Conservation (phyloP, 2,113 vertebrate genomes). For the Scolopax mira region DNA sequence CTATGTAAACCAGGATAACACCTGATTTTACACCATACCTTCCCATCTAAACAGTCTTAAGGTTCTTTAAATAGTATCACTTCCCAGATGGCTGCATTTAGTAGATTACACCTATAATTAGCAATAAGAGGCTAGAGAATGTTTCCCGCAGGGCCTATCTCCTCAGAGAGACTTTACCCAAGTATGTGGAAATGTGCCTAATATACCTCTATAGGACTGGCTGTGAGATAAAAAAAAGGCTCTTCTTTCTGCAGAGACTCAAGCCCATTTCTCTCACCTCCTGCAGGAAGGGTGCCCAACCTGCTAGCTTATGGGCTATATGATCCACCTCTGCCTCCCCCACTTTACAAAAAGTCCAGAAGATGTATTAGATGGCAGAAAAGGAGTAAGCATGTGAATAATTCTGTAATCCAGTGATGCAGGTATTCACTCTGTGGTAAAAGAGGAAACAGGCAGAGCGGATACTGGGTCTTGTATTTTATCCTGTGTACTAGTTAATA, state of each 20-base stretch:
- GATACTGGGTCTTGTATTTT: not conserved
- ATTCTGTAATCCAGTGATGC: not conserved
- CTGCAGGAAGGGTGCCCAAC: not conserved
- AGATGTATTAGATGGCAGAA: fast-evolving
- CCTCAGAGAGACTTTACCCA: not conserved
- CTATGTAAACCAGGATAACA: not conserved
- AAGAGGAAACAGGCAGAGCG: not conserved
- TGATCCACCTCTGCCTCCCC: not conserved
- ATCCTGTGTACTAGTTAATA: not conserved
- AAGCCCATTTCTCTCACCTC: not conserved
- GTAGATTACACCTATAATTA: conserved; percentile 1
- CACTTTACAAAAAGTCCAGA: not conserved
- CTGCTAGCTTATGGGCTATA: not conserved
- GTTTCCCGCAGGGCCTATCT: not conserved
- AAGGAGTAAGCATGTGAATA: not conserved
- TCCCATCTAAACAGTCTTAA: not conserved
- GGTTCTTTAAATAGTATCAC: not conserved
- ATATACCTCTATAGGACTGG: not conserved
- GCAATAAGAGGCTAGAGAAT: not conserved
- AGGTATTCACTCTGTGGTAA: not conserved
- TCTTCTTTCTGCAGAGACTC: not conserved
- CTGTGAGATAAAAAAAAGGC: not conserved
- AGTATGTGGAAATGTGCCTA: not conserved
- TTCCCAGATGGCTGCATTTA: conserved; percentile 20
- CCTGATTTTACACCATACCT: not conserved